Conservation (phyloP, 2,888 invertebrate species). For the Lasioglossum villosulum region DNA sequence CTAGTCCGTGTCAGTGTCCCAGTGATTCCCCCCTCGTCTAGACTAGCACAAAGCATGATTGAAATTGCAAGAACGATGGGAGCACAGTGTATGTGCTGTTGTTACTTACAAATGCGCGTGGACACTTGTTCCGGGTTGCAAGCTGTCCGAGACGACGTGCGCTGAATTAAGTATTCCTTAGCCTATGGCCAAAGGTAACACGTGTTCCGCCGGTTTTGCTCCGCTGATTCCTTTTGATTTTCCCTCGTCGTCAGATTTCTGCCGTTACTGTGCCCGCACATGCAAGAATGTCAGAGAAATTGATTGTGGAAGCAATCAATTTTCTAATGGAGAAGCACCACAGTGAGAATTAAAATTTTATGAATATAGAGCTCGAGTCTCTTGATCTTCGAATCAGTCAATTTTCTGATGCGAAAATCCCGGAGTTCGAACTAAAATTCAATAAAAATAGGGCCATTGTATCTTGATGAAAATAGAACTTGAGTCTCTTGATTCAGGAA, state of each 20-base stretch:
- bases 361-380: no score
- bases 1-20: conserved; percentile 1
- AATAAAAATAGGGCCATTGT: no score
- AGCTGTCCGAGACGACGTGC: conserved; percentile 37
- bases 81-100: conserved; percentile 4
- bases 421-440: no score
- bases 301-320: no score
- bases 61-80: background rate
- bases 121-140: conserved; percentile 65
- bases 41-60: background rate
- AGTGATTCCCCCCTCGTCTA: conserved; percentile 1
- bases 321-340: background rate
- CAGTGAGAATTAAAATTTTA: no score
- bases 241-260: background rate
- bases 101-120: conserved; percentile 51
- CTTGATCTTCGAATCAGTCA: no score
- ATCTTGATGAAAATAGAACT: no score
- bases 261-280: background rate
- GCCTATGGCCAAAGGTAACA: conserved; percentile 57
- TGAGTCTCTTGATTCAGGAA: no score
- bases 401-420: no score
- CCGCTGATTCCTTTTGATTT: background rate
- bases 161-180: conserved; percentile 51
- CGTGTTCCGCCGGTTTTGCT: conserved; percentile 48
- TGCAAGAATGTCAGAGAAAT: no score